Evolutionary conservation across 2,888 invertebrate genomes (phyloP), one percentile per base, ranked within the genome.

Genomic region (Selenia dentaria): DNA sequence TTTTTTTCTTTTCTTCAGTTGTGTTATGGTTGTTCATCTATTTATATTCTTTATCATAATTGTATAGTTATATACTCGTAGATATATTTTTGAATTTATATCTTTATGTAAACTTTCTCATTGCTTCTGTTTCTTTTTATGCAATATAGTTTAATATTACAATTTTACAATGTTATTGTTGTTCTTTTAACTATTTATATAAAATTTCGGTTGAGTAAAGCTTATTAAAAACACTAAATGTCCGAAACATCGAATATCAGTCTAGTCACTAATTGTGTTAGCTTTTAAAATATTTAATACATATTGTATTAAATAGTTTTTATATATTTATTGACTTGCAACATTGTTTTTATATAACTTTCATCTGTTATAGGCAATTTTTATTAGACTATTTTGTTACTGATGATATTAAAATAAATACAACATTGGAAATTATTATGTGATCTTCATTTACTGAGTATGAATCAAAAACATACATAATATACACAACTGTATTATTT

Each of bases 401-500:
- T 6, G 33, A 20, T 6, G 26, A 39, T 47, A 59, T 39, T 34
- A 48, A 52, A 38, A 39, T 24, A 36, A 49, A 47, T 48, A 42
- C 47, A 55, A 46, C 22, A 35, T 22, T 8, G 5, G 2, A 6
- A 0, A 22, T 22, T 8, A 22, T 22, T 22, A 8, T 22, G n/a
- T n/a, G 4, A 8, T 22, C 1, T 6, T 8, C 8, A 22, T 22
- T 58, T 48, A 40, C 40, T 47, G 44, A 29, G 43, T 40, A 26
- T 27, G 13, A 47, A 47, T 43, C 18, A 44, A 47, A 46, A 39
- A 13, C 24, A 13, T 45, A 37, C 29, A 36, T 22, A 48, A 20
- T 42, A n/a, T n/a, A 48, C 28, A 63, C 41, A 63, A 58, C 54
- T 74, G 57, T 73, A 73, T 74, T 73, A 26, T 67, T 64, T 63